Evolutionary conservation across 2,113 vertebrate genomes (phyloP).

Genomic region (Aspiorhynchus laticeps): DNA sequence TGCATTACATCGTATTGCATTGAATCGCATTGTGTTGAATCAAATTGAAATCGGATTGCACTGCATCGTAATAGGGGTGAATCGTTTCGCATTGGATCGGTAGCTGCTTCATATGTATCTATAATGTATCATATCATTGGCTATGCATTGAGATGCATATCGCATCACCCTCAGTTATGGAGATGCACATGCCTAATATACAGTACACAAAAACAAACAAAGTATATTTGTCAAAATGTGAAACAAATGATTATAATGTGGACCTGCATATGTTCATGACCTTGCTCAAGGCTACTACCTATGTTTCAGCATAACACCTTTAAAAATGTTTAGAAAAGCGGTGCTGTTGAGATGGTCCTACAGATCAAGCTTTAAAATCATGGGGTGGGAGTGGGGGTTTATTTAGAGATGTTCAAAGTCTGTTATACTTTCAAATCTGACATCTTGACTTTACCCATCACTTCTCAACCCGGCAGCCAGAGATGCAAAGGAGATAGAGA

Average conservation of each 20-base stretch:
- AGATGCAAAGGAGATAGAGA: conserved; percentile 18
- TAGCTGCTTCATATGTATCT: too few relatives aligned
- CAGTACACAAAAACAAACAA: background rate
- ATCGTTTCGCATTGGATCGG: too few relatives aligned
- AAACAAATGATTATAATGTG: background rate
- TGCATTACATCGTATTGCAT: too few relatives aligned
- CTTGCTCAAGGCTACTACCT: background rate
- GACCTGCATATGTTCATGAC: background rate
- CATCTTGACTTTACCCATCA: conserved; percentile 32
- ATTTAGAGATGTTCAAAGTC: conserved; percentile 19
- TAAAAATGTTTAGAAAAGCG: background rate
- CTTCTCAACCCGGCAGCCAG: conserved; percentile 12
- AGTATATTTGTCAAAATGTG: background rate
- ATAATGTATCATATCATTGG: too few relatives aligned
- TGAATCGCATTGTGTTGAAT: too few relatives aligned
- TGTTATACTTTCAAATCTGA: conserved; percentile 23
- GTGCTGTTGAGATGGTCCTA: background rate
- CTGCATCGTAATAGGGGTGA: too few relatives aligned
- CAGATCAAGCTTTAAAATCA: background rate
- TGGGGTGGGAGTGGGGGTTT: background rate
- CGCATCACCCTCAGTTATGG: too few relatives aligned
- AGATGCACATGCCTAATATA: background rate
- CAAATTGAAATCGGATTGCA: too few relatives aligned
- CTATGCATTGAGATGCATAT: too few relatives aligned
- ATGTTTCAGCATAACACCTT: conserved; percentile 1